Base-by-base conservation (phyloP, 2,888 invertebrate genomes). In the Helicoverpa assulta region DNA sequence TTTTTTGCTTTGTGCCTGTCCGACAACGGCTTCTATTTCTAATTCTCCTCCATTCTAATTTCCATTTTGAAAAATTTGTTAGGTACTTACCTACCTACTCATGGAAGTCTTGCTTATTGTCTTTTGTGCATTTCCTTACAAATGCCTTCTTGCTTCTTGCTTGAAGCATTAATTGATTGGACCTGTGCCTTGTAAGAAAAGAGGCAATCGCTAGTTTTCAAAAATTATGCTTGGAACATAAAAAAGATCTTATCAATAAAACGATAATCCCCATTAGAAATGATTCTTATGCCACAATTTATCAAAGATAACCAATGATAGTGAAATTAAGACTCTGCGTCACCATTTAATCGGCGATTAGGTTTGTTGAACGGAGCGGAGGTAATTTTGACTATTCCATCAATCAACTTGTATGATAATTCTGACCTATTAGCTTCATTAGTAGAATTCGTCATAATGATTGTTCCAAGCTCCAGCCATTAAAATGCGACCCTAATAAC, bases 291-390 rank as follows among this genome's bases (percentile, higher is more conserved):
- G 77, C 52, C 52, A 33, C 70, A 74, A 73, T 65, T 80, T 65
- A 83, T 81, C 81, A 16, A 29, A 19, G 70, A 78, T 64, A 64
- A 54, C 57, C 26, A 51, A 59, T 62, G 83, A 88, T 87, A 85
- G 83, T 52, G 5, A 65, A 74, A 73, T 77, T 87, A 90, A 88
- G 81, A 76, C 79, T 29, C 50, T 90, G 84, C 91, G 90, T 91
- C 90, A 91, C 88, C 68, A 63, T 58, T 57, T 89, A 90, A 92
- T 91, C 88, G 67, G 19, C 67, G 85, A 88, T 89, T 70, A 68
- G 64, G 6, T 10, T 65, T 18, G 16, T 50, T 29, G 0, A 40
- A 51, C 19, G 7, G 14, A 64, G 54, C 19, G 7, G 14, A 64
- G 54, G 58, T 29, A 52, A 60, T 59, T 62, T 37, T 18, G 70